Base-by-base conservation (phyloP, 2,113 vertebrate genomes). In the Pedetes capensis region DNA sequence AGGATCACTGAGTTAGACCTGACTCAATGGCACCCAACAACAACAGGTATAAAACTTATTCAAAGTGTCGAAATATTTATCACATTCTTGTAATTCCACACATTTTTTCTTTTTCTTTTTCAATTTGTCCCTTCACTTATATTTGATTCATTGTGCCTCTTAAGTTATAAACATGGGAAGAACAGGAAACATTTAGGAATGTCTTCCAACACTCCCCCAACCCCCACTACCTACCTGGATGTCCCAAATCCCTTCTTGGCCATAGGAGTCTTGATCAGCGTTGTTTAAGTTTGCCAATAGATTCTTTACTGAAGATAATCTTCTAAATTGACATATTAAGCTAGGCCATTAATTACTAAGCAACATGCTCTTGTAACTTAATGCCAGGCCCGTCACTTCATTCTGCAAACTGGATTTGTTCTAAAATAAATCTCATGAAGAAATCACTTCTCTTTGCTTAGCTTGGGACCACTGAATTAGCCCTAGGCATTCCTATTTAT, bases 401-500 rank as follows among this genome's bases (percentile, higher is more conserved):
- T 34, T 93, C 76, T 86, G 90, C 27, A 95, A 85, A 91, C 93
- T 76, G 49, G 80, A 92, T 97, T 82, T 92, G 68, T 91, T 88
- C 86, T 88, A 95, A 93, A 95, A 94, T 96, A 96, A 92, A 95
- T 95, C 91, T 96, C 79, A 57, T 4, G 74, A 95, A 96, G 95
- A 51, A 87, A 79, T 91, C 74, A 74, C 64, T 96, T 95, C 79
- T 93, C 79, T 95, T 94, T 91, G 93, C 96, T 95, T 92, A 71
- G 81, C 53, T 88, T 82, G 72, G 93, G 94, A 96, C 74, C 87
- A 95, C 93, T 97, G 92, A 95, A 94, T 96, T 97, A 96, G 94
- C 96, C 81, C 14, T 47, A 82, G 96, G 96, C 92, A 91, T 83
- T 91, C 81, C 85, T 95, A 82, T 96, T 96, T 96, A 95, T 96